Base-by-base conservation (phyloP, 2,797 vertebrate genomes). In the Heterohyrax brucei region DNA sequence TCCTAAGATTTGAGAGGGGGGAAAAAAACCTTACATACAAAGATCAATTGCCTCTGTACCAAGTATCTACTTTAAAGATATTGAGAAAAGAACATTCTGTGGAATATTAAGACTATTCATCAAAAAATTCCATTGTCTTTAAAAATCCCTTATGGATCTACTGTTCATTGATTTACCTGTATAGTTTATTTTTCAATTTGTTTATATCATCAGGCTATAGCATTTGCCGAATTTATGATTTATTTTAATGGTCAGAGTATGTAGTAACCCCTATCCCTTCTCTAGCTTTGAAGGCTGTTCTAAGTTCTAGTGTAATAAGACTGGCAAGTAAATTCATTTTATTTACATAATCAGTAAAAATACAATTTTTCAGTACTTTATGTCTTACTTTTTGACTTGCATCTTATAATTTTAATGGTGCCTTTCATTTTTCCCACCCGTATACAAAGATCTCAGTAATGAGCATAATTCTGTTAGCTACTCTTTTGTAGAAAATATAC, bases 401-500 rank as follows among this genome's bases (percentile, higher is more conserved):
- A 94, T 62, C 4, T 93, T 95, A 81, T 62, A 77, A 86, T 30
- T 80, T 87, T 81, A 62, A 9, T 62, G 16, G 79, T 73, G 16
- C 33, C 2, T 5, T 85, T 93, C 28, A 59, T 75, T 92, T 1
- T 68, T 95, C 28, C 33, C 66, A 56, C n/a, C 46, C 48, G 75
- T 30, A 68, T n/a, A 77, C 10, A 89, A 83, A 83, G 24, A 83
- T 30, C 5, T 91, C 50, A 93, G 21, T 64, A 64, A 85, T 76
- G 53, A 81, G 62, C 10, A 91, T n/a, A 68, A 61, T 59, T 64
- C 19, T 89, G 5, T 33, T 79, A 84, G 9, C 48, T 66, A 87
- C 2, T 87, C 39, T 87, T 94, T 89, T 30, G 83, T 30, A 73
- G 48, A 97, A 85, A 96, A 81, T 77, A 68, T 18, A 76, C 9